Evolutionary conservation across 2,797 vertebrate species (phyloP).

Genomic region (Phylloscopus collybita): DNA sequence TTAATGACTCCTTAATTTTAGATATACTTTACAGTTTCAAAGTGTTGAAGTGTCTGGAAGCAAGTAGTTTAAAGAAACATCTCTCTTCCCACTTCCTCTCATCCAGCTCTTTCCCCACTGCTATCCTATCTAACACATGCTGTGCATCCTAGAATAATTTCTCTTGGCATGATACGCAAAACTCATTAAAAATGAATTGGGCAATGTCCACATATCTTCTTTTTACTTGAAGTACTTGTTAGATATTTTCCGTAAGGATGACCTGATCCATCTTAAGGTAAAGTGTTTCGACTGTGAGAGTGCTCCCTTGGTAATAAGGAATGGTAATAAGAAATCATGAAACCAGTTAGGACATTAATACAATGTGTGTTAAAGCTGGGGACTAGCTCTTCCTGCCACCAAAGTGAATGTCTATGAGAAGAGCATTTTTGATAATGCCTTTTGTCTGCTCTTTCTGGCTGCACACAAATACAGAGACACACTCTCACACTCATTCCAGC

Average conservation of each 20-base stretch:
- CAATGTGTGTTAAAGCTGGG: background rate
- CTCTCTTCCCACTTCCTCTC: background rate
- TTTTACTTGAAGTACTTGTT: background rate
- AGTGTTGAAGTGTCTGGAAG: background rate
- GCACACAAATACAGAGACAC: background rate
- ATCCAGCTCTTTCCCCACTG: background rate
- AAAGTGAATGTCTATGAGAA: background rate
- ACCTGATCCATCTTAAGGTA: background rate
- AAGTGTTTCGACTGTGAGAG: background rate
- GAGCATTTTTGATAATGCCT: background rate
- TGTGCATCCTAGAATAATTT: background rate
- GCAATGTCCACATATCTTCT: background rate
- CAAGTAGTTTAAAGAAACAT: background rate
- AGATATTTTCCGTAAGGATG: background rate
- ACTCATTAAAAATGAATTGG: background rate
- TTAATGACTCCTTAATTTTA: background rate
- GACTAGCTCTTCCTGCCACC: background rate
- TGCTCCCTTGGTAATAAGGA: background rate
- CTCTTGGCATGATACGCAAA: background rate
- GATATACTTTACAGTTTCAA: background rate
- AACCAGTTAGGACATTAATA: background rate
- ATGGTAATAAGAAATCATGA: background rate
- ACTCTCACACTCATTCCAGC: background rate
- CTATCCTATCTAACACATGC: background rate
- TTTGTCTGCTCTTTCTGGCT: background rate